These are phyloP conservation scores for Euplagia quadripunctaria DNA, from an alignment of 2,888 invertebrate genomes.

Conservation along the genomic window DNA sequence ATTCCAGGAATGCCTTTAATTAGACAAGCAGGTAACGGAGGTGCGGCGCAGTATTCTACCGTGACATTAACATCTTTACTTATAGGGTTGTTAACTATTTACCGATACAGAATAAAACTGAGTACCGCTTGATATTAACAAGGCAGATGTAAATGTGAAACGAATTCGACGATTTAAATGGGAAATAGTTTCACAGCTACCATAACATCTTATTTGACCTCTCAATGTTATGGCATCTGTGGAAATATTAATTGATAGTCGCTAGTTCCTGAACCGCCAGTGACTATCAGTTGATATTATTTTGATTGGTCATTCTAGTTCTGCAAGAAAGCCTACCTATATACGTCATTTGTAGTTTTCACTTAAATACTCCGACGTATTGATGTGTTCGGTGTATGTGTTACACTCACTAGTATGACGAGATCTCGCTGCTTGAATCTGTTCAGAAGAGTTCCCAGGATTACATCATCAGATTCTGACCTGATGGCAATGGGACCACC, in stretches of 20 bases:
- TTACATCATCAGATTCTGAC: too few species aligned
- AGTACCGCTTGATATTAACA: too few species aligned
- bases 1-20: slow-evolving; percentile 72
- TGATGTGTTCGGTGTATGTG: not conserved
- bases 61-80: slow-evolving; percentile 53
- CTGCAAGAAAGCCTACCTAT: not conserved
- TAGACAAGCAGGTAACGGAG: slow-evolving; percentile 64
- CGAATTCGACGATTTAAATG: slow-evolving; percentile 15
- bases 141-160: not conserved
- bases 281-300: not conserved
- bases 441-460: too few species aligned
- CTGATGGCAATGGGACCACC: too few species aligned
- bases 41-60: slow-evolving; percentile 29
- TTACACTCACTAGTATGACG: not conserved
- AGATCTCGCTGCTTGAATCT: too few species aligned
- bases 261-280: not conserved
- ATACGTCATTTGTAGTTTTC: not conserved
- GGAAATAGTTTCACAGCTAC: not conserved
- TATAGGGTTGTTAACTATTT: slow-evolving; percentile 30
- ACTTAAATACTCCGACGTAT: not conserved
- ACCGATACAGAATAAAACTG: not conserved
- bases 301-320: not conserved
- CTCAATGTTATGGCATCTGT: too few species aligned
- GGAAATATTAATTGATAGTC: too few species aligned
- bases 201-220: not conserved